These are phyloP conservation scores for Acromyrmex heyeri DNA, from an alignment of 1,140 invertebrate species.

Conservation along the genomic window DNA sequence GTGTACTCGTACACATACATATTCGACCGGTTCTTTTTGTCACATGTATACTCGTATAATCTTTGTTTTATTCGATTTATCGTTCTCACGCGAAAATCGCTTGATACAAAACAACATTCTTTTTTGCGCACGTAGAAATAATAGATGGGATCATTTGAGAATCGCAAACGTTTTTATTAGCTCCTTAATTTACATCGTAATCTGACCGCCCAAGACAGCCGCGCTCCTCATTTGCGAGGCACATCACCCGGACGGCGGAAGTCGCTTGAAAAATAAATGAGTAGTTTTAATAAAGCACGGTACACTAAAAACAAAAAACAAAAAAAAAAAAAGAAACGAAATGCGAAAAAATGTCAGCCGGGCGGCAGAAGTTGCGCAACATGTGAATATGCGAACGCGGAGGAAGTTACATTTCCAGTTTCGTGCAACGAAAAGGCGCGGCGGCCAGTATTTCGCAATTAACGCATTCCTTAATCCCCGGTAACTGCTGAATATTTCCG, in stretches of 20 bases:
- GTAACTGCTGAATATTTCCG: slow-evolving; percentile 79
- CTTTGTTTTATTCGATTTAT: slow-evolving; percentile 33
- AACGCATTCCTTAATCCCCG: slow-evolving; percentile 81
- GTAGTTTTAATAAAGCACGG: slow-evolving; percentile 61
- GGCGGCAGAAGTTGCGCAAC: slow-evolving; percentile 58
- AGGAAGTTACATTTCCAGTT: slow-evolving; percentile 75
- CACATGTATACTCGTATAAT: slow-evolving; percentile 50
- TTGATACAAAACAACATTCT: neutral
- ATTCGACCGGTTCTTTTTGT: slow-evolving; percentile 66
- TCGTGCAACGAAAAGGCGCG: slow-evolving; percentile 66
- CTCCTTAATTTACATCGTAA: slow-evolving; percentile 31
- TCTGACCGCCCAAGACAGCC: slow-evolving; percentile 22
- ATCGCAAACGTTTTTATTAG: neutral
- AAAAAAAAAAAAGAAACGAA: neutral
- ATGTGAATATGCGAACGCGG: slow-evolving; percentile 56
- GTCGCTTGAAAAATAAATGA: slow-evolving; percentile 49
- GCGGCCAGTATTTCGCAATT: slow-evolving; percentile 81
- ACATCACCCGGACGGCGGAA: slow-evolving; percentile 41
- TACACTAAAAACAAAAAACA: slow-evolving; percentile 19
- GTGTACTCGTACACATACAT: neutral
- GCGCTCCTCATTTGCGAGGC: slow-evolving; percentile 51
- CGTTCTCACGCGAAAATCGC: neutral
- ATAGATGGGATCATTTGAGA: neutral
- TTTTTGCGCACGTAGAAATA: neutral
- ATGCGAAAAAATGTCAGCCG: slow-evolving; percentile 59